These are phyloP conservation scores for Tribolium madens DNA, from an alignment of 1,140 invertebrate genomes.

Conservation along the genomic window DNA sequence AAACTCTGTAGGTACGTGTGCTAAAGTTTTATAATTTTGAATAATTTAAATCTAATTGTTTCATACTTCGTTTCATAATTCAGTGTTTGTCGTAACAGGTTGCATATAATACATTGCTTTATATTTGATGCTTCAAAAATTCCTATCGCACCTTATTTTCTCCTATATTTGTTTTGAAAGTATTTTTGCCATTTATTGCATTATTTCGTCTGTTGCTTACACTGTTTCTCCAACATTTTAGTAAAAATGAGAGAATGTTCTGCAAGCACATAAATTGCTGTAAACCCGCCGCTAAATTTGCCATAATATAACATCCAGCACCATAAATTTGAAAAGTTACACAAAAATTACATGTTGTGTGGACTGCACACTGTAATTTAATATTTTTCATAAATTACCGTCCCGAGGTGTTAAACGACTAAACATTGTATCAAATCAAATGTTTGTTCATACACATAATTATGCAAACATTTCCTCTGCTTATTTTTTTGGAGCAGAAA, in stretches of 20 bases:
- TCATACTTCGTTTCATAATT: too few species aligned
- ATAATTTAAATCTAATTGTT: too few species aligned
- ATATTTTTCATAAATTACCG: slow-evolving; percentile 29
- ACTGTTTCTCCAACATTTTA: neutral
- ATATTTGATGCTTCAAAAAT: too few species aligned
- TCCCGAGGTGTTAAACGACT: slow-evolving; percentile 1
- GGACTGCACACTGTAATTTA: slow-evolving; percentile 2
- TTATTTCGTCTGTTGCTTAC: neutral
- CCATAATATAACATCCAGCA: neutral
- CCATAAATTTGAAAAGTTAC: slow-evolving; percentile 12
- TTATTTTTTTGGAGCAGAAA: neutral
- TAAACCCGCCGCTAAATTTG: neutral
- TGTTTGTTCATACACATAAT: neutral
- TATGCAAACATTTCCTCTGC: neutral
- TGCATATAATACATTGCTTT: too few species aligned
- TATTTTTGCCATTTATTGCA: too few species aligned
- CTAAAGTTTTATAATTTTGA: too few species aligned
- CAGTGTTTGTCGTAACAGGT: too few species aligned
- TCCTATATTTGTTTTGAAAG: too few species aligned
- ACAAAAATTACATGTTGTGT: slow-evolving; percentile 13
- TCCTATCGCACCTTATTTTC: too few species aligned
- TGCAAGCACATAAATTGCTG: slow-evolving; percentile 11
- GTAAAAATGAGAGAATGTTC: neutral
- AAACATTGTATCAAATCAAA: neutral
- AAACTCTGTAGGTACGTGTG: too few species aligned